Evolutionary conservation across 35 echinoderm and acorn worm genomes (phyloP), one percentile per base, ranked within the genome.

Genomic region (Patiria miniata): DNA sequence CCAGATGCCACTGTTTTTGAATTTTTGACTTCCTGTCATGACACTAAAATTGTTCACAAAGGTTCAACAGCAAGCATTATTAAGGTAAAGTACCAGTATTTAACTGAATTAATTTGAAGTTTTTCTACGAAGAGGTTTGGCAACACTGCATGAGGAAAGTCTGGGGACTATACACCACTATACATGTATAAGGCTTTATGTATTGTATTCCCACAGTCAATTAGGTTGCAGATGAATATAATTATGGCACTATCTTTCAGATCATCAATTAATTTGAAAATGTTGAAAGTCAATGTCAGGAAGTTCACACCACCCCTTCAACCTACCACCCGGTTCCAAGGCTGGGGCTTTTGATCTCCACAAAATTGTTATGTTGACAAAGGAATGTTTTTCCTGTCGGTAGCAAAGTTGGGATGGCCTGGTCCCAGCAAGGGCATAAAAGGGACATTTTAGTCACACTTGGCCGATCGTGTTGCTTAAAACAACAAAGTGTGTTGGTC

Each of bases 331-430:
- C 7, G 15, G 21, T 26, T 9, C 65, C 65, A n/a, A 26, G 34
- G 23, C 65, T 23, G 10, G 23, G 10, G 21, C 26, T 34, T 73
- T 73, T 73, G 65, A 73, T 30, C 10, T 73, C 65, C 30, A 73
- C 14, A 73, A 12, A 30, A 73, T n/a, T 73, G 23, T 73, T 23
- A 36, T 73, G 65, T 73, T 73, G 65, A 73, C 65, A 26, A 26
- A 28, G 29, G 65, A 23, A 73, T 73, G 65, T 73, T 73, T 73
- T 73, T 34, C 65, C 29, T 73, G 65, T 73, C 65, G 29, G 23
- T 60, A n/a, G n/a, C n/a, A n/a, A 18, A 17, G 57, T 22, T 60
- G 19, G 28, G 57, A 60, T 60, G 23, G 14, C 65, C 65, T 30
- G 65, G 65, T 34, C 30, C 26, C n/a, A 34, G 26, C 26, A 73